Percentiles rank a stretch among this genome's conserved stretches.
Evolutionary conservation across 1,140 invertebrate genomes (phyloP).

Genomic region (Neodiprion virginianus): DNA sequence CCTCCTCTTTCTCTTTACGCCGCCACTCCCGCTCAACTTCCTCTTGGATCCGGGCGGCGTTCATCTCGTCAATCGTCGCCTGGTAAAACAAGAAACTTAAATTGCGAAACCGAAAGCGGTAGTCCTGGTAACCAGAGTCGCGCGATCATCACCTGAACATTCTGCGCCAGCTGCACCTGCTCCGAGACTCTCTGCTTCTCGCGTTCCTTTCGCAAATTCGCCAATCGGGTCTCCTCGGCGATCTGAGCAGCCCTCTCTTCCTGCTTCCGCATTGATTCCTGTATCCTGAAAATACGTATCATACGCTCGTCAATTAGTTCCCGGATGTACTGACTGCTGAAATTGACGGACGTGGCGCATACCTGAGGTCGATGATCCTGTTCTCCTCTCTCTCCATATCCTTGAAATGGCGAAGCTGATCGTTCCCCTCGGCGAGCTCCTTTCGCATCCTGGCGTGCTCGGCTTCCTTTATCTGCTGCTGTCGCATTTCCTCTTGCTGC

Average conservation of each 20-base stretch:
- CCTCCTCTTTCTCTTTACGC: conserved; percentile 61
- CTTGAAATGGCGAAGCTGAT: conserved; percentile 65
- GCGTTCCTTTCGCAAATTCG: conserved; percentile 56
- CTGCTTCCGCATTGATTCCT: conserved; percentile 67
- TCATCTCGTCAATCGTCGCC: conserved; percentile 63
- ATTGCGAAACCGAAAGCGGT: too few species aligned
- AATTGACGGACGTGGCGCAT: conserved; percentile 27
- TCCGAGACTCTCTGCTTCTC: conserved; percentile 58
- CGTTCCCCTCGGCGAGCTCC: conserved; percentile 64
- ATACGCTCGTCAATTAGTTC: conserved; percentile 15
- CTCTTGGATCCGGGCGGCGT: conserved; percentile 63
- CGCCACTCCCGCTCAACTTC: conserved; percentile 65
- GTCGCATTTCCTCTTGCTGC: conserved; percentile 62
- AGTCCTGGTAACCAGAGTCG: too few species aligned
- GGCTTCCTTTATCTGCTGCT: conserved; percentile 49
- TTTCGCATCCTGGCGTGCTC: conserved; percentile 58
- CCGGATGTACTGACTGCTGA: not conserved
- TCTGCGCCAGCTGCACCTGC: conserved; percentile 52
- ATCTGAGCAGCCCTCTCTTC: conserved; percentile 63
- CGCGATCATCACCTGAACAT: conserved; percentile 45
- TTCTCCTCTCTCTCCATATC: conserved; percentile 66
- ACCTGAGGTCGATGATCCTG: conserved; percentile 66
- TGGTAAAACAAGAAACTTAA: conserved; percentile 27
- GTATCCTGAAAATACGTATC: conserved; percentile 53
- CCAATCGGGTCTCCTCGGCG: conserved; percentile 50